Base-by-base conservation (phyloP, 2,113 vertebrate species). In the Sakesphorus luctuosus region DNA sequence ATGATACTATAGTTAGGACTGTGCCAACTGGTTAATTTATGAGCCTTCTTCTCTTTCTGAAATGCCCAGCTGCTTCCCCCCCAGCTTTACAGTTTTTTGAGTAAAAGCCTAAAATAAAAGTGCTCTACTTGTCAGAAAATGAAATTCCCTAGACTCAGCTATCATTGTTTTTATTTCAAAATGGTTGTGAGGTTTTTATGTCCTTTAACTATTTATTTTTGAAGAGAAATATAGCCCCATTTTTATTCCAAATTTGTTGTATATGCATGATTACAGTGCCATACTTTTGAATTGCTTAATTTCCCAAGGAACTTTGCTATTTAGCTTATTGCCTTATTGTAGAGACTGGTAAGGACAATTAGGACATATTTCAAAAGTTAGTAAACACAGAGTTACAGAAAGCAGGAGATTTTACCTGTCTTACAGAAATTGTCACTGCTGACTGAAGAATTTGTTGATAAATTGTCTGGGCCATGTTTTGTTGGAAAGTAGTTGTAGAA, bases 21-120 rank as follows among this genome's bases (percentile, higher is more conserved):
- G 76, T 87, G 88, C 93, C 89, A 95, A 61, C 52, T 50, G 66
- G 44, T 88, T 97, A 73, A 94, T 95, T 96, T 96, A 91, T 75
- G 88, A 93, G 90, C 40, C 47, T 87, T 76, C 68, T 93, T 88
- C 56, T 62, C 40, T 84, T 90, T 95, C 66, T 91, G 61, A 92
- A 95, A 68, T 82, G 61, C 28, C 61, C 65, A 83, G 56, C 83
- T 94, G 83, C 73, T 87, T 81, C 35, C 4, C 17, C 28, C 11
- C 8, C 13, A 61, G 49, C 59, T 90, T 93, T 87, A 62, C 61
- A 58, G 35, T 91, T 82, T 94, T 95, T 62, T 89, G 35, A 74
- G 79, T 58, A 61, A 74, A 85, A 44, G 38, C 56, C 56, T 79
- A n/a, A 65, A 85, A 92, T 72, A 72, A 79, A 94, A 90, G 36